These are phyloP conservation scores for Chymomyza fuscimana DNA, from an alignment of 2,888 invertebrate genomes.

Conservation along the genomic window DNA sequence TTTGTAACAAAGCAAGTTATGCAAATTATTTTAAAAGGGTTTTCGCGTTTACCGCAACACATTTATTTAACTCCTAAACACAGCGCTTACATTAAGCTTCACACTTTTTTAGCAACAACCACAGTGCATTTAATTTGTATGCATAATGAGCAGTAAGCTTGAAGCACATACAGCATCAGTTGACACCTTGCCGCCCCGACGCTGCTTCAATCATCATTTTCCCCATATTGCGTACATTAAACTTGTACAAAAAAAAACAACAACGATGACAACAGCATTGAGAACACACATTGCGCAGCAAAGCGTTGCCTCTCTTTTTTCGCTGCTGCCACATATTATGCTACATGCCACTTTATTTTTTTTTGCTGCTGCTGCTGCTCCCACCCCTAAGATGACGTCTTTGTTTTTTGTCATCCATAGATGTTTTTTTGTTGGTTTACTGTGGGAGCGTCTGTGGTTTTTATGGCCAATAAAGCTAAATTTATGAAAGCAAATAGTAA, in stretches of 20 bases:
- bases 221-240: slow-evolving; percentile 50
- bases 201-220: slow-evolving; percentile 21
- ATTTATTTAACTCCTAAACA: neutral
- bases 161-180: neutral
- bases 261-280: neutral
- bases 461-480: neutral
- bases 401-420: neutral
- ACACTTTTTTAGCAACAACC: neutral
- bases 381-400: slow-evolving; percentile 19
- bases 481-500: too few species aligned
- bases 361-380: slow-evolving; percentile 5
- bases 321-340: slow-evolving; percentile 7
- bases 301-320: slow-evolving; percentile 23
- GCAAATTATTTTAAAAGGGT: neutral
- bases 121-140: neutral
- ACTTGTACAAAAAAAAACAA: slow-evolving; percentile 32
- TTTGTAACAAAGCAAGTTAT: slow-evolving; percentile 1
- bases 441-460: slow-evolving; percentile 14
- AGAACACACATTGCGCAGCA: slow-evolving; percentile 16
- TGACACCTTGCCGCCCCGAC: neutral
- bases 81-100: neutral
- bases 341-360: neutral
- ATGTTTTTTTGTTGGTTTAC: slow-evolving; percentile 6
- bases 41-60: neutral
- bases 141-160: too few species aligned